Evolutionary conservation across 2,797 vertebrate genomes (phyloP).

Genomic region (Forpus xanthops): DNA sequence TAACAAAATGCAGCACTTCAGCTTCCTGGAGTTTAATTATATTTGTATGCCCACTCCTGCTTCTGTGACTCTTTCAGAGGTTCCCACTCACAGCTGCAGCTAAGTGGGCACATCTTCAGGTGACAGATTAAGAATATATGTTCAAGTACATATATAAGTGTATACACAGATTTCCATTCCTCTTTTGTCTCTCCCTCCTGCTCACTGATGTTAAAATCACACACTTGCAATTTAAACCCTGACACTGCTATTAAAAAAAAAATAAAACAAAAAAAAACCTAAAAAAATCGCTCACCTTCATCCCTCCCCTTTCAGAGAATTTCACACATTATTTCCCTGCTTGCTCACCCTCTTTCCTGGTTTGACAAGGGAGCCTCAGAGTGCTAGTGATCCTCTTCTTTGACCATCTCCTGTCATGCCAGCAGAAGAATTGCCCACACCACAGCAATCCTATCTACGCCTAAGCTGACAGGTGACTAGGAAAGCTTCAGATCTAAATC

Average conservation of each 20-base stretch:
- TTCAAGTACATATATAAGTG: background rate
- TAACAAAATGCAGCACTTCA: conserved; percentile 42
- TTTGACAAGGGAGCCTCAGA: background rate
- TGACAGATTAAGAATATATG: background rate
- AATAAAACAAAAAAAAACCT: background rate
- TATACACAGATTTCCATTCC: background rate
- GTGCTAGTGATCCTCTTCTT: conserved; percentile 12
- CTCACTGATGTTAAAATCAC: background rate
- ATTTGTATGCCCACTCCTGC: conserved; percentile 48
- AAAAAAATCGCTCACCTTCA: background rate
- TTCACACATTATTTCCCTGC: background rate
- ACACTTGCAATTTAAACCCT: background rate
- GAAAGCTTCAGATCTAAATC: conserved; percentile 41
- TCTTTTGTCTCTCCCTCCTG: background rate
- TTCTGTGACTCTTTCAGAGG: conserved; percentile 33
- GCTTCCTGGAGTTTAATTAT: conserved; percentile 57
- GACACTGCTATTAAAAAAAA: background rate
- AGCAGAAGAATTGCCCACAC: background rate
- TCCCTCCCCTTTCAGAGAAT: background rate
- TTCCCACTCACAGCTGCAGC: conserved; percentile 60
- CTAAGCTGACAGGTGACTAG: conserved; percentile 48
- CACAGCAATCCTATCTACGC: background rate
- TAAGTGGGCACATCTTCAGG: background rate
- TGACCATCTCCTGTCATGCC: conserved; percentile 6
- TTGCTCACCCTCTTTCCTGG: background rate